A percentile compares a stretch with the other conserved stretches of the same genome.
Evolutionary conservation across 1,140 invertebrate species (phyloP).

Genomic region (Steinernema feltiae): DNA sequence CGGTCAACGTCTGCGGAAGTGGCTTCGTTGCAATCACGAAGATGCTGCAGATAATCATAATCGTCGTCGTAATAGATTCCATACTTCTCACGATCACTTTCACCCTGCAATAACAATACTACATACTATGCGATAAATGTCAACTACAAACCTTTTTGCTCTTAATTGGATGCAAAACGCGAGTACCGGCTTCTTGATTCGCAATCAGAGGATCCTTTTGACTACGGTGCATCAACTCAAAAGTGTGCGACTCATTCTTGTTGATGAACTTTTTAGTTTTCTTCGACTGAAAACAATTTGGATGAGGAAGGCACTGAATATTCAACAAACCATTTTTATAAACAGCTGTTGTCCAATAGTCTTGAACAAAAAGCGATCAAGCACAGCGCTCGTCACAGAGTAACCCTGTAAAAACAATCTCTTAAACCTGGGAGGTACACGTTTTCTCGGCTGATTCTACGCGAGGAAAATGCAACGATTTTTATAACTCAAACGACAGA

Average conservation of each 20-base stretch:
- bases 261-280: constrained; percentile 77
- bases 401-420: not conserved
- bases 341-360: no score
- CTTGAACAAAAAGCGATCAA: not conserved
- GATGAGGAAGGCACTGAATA: not conserved
- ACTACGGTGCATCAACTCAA: constrained; percentile 81
- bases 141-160: constrained; percentile 32
- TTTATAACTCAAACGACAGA: no score
- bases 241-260: constrained; percentile 77
- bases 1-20: constrained; percentile 58
- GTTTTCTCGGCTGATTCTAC: no score
- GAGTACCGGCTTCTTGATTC: constrained; percentile 78
- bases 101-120: constrained; percentile 28
- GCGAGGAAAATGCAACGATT: no score
- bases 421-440: no score
- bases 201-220: constrained; percentile 81
- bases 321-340: not conserved
- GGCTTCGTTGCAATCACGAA: constrained; percentile 66
- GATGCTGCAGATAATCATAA: constrained; percentile 88
- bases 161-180: constrained; percentile 67
- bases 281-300: constrained; percentile 22
- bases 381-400: not conserved
- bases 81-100: constrained; percentile 76
- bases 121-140: constrained; percentile 3
- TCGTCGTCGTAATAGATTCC: constrained; percentile 93